Evolutionary conservation across 92 coral and sea anemone species (phyloP).

Genomic region (Zoanthus sociatus): DNA sequence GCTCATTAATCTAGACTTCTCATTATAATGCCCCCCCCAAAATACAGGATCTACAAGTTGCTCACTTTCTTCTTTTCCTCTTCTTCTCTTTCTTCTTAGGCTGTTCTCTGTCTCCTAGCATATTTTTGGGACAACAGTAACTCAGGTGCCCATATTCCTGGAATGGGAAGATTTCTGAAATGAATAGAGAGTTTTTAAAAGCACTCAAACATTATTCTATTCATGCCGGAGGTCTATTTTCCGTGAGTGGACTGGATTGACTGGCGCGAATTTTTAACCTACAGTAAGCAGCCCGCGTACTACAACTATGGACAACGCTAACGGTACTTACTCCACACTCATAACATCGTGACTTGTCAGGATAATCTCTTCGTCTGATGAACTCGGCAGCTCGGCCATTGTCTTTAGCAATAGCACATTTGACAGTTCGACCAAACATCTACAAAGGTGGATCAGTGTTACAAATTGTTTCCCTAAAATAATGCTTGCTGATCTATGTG

Average conservation of each 20-base stretch:
- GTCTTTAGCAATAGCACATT: slow-evolving; percentile 94
- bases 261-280: too few species aligned
- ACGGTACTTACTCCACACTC: slow-evolving; percentile 93
- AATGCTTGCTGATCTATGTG: neutral
- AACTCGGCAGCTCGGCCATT: slow-evolving; percentile 98
- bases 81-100: slow-evolving; percentile 93
- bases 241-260: too few species aligned
- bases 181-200: too few species aligned
- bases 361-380: slow-evolving; percentile 90
- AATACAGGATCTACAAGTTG: neutral
- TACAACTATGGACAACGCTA: too few species aligned
- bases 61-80: slow-evolving; percentile 65
- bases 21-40: too few species aligned
- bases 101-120: slow-evolving; percentile 95
- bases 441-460: slow-evolving; percentile 24
- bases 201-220: too few species aligned
- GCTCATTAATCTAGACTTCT: too few species aligned
- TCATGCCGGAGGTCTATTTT: too few species aligned
- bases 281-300: too few species aligned
- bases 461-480: neutral
- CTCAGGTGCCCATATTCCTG: slow-evolving; percentile 94
- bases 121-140: slow-evolving; percentile 93
- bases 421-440: slow-evolving; percentile 99
- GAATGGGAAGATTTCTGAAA: neutral
- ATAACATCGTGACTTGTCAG: slow-evolving; percentile 90